phyloP scores from a whole-genome alignment of 2,113 vertebrate species.

The Lipophrys pholis region DNA sequence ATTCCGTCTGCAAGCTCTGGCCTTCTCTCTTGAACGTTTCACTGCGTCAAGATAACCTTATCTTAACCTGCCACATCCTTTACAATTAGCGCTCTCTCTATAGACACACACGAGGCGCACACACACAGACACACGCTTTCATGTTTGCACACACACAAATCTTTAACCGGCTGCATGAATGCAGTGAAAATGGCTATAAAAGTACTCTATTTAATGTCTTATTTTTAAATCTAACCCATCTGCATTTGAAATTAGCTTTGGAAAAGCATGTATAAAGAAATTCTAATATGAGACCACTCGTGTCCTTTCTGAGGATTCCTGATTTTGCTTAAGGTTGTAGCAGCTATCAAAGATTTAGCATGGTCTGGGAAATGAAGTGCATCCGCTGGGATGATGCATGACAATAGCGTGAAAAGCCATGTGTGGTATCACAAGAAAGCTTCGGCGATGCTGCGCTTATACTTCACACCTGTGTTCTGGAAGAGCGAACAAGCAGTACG shows the following conservation, averaged over 20 bases:
- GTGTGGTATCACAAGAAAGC: constrained; percentile 9
- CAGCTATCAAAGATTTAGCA: constrained; percentile 30
- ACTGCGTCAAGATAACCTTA: constrained; percentile 95
- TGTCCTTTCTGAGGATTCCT: neutral
- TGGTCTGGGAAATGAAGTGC: constrained; percentile 35
- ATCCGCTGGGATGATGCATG: constrained; percentile 47
- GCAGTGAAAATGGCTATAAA: neutral
- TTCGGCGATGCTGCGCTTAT: constrained; percentile 23
- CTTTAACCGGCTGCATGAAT: neutral
- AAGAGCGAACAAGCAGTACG: constrained; percentile 47
- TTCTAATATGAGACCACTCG: neutral
- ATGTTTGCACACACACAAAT: constrained; percentile 25
- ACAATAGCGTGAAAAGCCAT: constrained; percentile 46
- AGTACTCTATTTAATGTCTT: neutral
- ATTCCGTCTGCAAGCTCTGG: constrained; percentile 88
- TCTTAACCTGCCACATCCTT: constrained; percentile 97
- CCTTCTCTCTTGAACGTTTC: constrained; percentile 90
- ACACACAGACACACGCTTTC: constrained; percentile 32
- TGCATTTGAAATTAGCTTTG: neutral
- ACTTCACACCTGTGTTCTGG: constrained; percentile 67
- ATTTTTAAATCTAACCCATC: constrained; percentile 7
- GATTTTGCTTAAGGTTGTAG: constrained; percentile 8
- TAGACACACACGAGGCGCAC: constrained; percentile 50
- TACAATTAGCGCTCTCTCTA: constrained; percentile 93
- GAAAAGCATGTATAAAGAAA: neutral